Evolutionary conservation across 2,888 invertebrate genomes (phyloP).

Genomic region (Hecatera dysodea): DNA sequence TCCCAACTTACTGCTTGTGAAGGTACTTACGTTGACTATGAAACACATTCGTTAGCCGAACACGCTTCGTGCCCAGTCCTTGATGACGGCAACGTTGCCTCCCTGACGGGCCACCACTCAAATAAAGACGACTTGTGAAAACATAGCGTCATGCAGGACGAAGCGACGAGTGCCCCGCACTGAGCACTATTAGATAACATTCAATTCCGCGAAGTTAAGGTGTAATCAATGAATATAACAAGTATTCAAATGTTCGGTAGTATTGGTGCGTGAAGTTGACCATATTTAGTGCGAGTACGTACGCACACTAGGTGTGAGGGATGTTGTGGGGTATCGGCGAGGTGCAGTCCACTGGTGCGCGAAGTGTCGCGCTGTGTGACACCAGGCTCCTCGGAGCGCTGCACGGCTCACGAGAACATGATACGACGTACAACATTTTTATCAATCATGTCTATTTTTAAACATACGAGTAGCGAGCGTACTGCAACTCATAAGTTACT

Average conservation of each 20-base stretch:
- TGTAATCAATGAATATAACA: slow-evolving; percentile 21
- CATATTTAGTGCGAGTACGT: slow-evolving; percentile 1
- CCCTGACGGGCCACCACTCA: too few relatives aligned
- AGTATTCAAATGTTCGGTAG: slow-evolving; percentile 27
- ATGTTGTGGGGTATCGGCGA: slow-evolving; percentile 17
- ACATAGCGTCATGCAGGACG: not conserved
- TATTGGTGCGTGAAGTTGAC: slow-evolving; percentile 12
- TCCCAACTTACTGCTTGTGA: not conserved
- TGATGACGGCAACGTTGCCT: not conserved
- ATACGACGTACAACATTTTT: not conserved
- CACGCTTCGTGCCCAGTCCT: not conserved
- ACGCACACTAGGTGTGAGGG: not conserved
- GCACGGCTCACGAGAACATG: not conserved
- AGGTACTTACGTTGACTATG: slow-evolving; percentile 6
- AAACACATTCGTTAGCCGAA: not conserved
- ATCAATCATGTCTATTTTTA: not conserved
- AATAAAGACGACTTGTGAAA: not conserved
- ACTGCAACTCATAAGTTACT: not conserved
- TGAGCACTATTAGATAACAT: slow-evolving; percentile 16
- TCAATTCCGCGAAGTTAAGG: slow-evolving; percentile 20
- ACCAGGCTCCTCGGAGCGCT: too few relatives aligned
- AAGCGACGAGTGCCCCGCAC: not conserved
- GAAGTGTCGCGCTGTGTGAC: not conserved
- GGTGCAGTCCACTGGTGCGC: not conserved
- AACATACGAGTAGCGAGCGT: not conserved